Base-by-base conservation (phyloP, 2,113 vertebrate species). In the Caloenas nicobarica region DNA sequence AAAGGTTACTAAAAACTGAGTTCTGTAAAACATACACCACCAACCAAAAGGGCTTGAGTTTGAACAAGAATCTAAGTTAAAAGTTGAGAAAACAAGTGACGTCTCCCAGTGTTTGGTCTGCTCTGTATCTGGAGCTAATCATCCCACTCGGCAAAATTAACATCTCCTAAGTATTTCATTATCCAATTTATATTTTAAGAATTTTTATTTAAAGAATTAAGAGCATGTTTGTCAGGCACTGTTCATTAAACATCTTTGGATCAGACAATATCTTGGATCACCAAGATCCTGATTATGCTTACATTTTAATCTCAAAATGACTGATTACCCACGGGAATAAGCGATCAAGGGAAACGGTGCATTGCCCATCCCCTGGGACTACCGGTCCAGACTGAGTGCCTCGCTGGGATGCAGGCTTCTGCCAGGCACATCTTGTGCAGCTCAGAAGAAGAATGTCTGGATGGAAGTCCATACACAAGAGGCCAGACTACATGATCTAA, bases 51-150 rank as follows among this genome's bases (percentile, higher is more conserved):
- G 40, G 34, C 72, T 58, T 33, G 68, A 80, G 58, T 95, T 96
- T 87, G 85, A 85, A 78, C 7, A 60, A 51, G 81, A 38, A 44
- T 74, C 1, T 58, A 36, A 93, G n/a, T 50, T 76, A 73, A 33
- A 46, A 95, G 36, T 7, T 89, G 93, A 85, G 76, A 61, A 74
- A 94, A 89, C 51, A 77, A 94, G 21, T 40, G 65, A 81, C 48
- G 46, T 77, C 31, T 93, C 40, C 28, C 40, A 28, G 34, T 89
- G 42, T 79, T 88, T 64, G 57, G 34, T 53, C 36, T 85, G 86
- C 73, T 83, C 50, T 84, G 77, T 61, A 66, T 89, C 79, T 76
- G 79, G 61, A 96, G 54, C 64, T 95, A 66, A 95, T 84, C 83
- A 72, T 36, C 54, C 46, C 10, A 31, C 28, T 58, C 1, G 0